Conservation (phyloP, 2,797 vertebrate genomes). For the Heterohyrax brucei region DNA sequence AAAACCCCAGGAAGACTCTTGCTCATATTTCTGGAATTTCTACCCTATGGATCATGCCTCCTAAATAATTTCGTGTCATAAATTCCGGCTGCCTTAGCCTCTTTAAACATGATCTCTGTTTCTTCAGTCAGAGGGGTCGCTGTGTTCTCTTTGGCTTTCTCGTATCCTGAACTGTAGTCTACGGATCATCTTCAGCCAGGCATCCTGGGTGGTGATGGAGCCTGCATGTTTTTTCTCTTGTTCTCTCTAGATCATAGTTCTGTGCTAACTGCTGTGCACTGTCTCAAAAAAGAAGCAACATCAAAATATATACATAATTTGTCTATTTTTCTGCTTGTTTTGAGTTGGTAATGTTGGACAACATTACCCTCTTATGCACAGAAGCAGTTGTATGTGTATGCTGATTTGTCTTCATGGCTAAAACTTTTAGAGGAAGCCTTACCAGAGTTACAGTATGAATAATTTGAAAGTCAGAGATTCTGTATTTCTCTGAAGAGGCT, state of each 20-base stretch:
- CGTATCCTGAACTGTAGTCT: fast-evolving
- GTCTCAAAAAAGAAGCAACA: not conserved
- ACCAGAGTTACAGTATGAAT: not conserved
- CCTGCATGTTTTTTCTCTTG: not conserved
- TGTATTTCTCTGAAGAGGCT: not conserved
- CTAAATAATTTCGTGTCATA: not conserved
- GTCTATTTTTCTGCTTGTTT: not conserved
- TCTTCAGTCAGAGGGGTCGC: not conserved
- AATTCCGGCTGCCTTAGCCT: not conserved
- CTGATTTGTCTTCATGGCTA: not conserved
- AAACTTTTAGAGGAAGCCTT: not conserved
- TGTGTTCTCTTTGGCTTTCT: not conserved
- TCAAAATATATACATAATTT: not conserved
- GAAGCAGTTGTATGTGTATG: not conserved
- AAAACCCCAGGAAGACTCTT: not conserved
- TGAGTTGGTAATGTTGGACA: not conserved
- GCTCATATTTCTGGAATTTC: not conserved
- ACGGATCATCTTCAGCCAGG: fast-evolving
- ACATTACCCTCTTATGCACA: not conserved
- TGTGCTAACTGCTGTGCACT: not conserved
- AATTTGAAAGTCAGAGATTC: not conserved
- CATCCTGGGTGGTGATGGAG: not conserved
- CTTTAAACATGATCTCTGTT: not conserved
- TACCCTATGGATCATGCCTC: not conserved
- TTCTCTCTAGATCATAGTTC: not conserved